Evolutionary conservation across 2,113 vertebrate species (phyloP).

Genomic region (Hipposideros armiger): DNA sequence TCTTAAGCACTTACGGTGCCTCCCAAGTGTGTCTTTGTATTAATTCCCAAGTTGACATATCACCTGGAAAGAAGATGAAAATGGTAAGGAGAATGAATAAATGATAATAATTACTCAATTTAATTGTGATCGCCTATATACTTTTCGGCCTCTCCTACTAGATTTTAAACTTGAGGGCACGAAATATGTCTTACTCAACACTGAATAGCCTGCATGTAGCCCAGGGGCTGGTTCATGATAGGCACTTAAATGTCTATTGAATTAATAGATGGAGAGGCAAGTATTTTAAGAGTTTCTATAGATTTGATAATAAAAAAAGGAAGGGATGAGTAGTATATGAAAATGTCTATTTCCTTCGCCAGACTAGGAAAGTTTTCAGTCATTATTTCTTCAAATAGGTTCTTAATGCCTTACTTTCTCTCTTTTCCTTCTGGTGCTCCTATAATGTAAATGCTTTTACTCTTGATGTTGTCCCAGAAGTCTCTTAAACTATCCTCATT

Average conservation of each 20-base stretch:
- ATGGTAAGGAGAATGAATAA: background rate
- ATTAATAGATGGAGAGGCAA: background rate
- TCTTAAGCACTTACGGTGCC: constrained; percentile 32
- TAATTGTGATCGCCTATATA: background rate
- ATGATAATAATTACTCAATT: background rate
- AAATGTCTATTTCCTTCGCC: background rate
- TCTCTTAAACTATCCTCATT: too few relatives aligned
- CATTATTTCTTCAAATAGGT: too few relatives aligned
- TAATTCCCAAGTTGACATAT: constrained; percentile 26
- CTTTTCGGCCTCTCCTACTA: background rate
- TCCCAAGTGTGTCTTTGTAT: constrained; percentile 37
- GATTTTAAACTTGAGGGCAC: constrained; percentile 40
- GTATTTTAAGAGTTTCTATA: background rate
- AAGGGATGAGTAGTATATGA: background rate
- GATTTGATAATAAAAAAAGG: background rate
- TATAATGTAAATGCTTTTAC: too few relatives aligned
- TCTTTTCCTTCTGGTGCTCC: too few relatives aligned
- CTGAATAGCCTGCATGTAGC: background rate
- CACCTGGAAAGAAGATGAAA: constrained; percentile 38
- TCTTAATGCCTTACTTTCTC: too few relatives aligned
- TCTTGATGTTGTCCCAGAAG: too few relatives aligned
- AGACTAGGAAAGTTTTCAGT: too few relatives aligned
- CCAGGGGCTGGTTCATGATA: background rate
- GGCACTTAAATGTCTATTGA: background rate
- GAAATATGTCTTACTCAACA: constrained; percentile 3